Conservation (phyloP, 2,113 vertebrate species). For the Mungos mungo region DNA sequence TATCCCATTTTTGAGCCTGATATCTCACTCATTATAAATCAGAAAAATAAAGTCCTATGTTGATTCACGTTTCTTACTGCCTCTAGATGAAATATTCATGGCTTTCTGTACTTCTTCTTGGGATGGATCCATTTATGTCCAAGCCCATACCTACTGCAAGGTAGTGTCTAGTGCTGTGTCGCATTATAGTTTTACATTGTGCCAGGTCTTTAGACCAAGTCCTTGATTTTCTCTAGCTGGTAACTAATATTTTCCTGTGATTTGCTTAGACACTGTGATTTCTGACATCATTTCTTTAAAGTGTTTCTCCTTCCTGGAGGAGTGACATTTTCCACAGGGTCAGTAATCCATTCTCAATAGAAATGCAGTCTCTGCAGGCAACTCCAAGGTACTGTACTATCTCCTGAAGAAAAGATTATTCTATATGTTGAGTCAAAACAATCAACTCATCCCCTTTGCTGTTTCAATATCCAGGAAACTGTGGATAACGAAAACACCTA, state of each 20-base stretch:
- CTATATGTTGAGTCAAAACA: background rate
- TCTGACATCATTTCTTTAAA: background rate
- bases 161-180: background rate
- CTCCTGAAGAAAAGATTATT: background rate
- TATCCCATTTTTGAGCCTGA: background rate
- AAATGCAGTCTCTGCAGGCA: background rate
- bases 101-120: background rate
- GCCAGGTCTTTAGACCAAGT: background rate
- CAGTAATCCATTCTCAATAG: background rate
- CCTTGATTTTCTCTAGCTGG: background rate
- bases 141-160: background rate
- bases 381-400: too few species aligned
- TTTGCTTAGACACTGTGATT: background rate
- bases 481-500: background rate
- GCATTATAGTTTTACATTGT: background rate
- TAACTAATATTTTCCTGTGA: background rate
- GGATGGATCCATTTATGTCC: background rate
- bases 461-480: background rate
- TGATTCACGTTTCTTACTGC: background rate
- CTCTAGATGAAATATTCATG: background rate
- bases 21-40: background rate
- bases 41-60: background rate
- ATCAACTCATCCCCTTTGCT: background rate
- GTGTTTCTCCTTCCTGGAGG: too few species aligned
- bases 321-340: background rate